These are phyloP conservation scores for Lysandra bellargus DNA, from an alignment of 2,888 invertebrate species.

Conservation along the genomic window DNA sequence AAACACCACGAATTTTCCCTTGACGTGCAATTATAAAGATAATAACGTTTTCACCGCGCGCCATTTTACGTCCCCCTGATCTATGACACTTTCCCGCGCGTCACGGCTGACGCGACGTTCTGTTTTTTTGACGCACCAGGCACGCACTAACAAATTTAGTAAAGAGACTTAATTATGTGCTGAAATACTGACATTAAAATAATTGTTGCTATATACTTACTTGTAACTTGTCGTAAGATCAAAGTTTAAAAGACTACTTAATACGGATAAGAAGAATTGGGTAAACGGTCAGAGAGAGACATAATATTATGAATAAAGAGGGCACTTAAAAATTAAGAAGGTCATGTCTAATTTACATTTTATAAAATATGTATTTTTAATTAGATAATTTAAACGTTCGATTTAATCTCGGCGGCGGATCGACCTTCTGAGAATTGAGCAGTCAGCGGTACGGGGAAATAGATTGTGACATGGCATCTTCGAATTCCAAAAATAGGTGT, in stretches of 20 bases:
- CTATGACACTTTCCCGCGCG: slow-evolving; percentile 62
- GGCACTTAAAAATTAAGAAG: not conserved
- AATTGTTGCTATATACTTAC: not conserved
- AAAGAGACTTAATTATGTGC: not conserved
- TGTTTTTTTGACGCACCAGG: slow-evolving; percentile 32
- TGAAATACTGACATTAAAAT: not conserved
- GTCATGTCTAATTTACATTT: not conserved
- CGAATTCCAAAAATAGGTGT: slow-evolving; percentile 43
- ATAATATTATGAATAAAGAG: not conserved
- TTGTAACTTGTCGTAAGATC: not conserved
- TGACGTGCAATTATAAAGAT: slow-evolving; percentile 81
- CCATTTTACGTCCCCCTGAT: slow-evolving; percentile 77
- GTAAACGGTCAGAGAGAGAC: not conserved
- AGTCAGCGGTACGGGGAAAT: slow-evolving; percentile 29
- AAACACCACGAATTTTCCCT: slow-evolving; percentile 51
- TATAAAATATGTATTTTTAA: slow-evolving; percentile 30
- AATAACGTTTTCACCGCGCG: slow-evolving; percentile 76
- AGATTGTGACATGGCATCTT: slow-evolving; percentile 27
- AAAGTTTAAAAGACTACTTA: not conserved
- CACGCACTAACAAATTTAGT: not conserved
- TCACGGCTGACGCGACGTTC: slow-evolving; percentile 37
- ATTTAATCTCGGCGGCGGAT: slow-evolving; percentile 18
- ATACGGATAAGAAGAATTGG: not conserved
- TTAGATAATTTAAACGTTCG: slow-evolving; percentile 31
- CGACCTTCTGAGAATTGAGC: slow-evolving; percentile 33